These are phyloP conservation scores for Turritopsis dohrnii DNA, from an alignment of 30 jellyfish, hydroid and myxozoan genomes.

Conservation along the genomic window DNA sequence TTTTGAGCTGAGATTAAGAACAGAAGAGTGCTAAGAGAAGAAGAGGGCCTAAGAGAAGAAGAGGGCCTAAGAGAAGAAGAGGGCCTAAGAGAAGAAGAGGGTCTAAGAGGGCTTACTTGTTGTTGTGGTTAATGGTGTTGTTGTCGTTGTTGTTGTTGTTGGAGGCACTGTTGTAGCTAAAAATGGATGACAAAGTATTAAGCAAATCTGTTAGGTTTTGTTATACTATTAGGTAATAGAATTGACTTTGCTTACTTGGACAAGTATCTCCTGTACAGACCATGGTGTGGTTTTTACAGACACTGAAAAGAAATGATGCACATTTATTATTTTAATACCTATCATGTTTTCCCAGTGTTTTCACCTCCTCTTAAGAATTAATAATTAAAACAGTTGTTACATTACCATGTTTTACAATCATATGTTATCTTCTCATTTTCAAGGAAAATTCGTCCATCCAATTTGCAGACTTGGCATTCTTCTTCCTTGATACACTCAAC, in stretches of 20 bases:
- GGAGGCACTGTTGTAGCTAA: constrained; percentile 11
- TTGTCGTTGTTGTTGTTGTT: neutral
- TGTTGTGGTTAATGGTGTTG: constrained; percentile 1
- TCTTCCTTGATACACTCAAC: constrained; percentile 45
- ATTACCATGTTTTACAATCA: constrained; percentile 27
- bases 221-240: neutral
- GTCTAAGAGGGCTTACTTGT: neutral
- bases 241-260: neutral
- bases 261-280: neutral
- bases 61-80: neutral
- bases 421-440: constrained; percentile 17
- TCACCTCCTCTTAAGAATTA: too few species aligned
- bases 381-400: neutral
- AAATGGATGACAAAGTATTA: neutral
- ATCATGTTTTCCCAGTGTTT: too few species aligned
- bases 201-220: neutral
- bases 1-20: neutral
- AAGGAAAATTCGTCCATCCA: constrained; percentile 31
- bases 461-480: constrained; percentile 45
- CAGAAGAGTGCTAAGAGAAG: neutral
- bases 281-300: neutral
- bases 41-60: too few species aligned
- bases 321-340: too few species aligned
- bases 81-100: neutral
- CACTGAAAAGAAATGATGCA: neutral